Conservation (phyloP, 2,888 invertebrate species). For the Nomada fucata region DNA sequence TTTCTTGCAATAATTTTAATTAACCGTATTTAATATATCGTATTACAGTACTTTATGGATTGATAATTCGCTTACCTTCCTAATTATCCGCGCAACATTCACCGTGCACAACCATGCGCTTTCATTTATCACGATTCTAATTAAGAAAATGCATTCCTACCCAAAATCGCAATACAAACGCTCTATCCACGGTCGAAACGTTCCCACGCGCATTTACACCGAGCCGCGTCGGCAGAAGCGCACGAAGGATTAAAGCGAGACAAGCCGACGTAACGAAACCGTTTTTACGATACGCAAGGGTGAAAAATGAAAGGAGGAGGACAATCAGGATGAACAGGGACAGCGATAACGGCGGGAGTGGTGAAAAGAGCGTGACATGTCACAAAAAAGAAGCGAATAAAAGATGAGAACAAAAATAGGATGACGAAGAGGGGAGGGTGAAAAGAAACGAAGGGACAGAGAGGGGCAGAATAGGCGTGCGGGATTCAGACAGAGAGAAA, state of each 20-base stretch:
- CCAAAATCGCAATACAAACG: background rate
- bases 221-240: background rate
- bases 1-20: no score
- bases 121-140: background rate
- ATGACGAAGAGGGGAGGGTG: conserved; percentile 4
- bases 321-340: background rate
- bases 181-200: background rate
- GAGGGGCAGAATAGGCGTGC: conserved; percentile 10
- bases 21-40: no score
- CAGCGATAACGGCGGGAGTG: background rate
- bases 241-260: background rate
- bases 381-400: conserved; percentile 31
- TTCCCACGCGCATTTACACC: background rate
- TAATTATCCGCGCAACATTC: no score
- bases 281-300: background rate
- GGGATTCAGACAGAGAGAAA: background rate
- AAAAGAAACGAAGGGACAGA: conserved; percentile 14
- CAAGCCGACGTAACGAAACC: background rate
- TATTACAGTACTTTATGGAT: no score
- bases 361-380: conserved; percentile 27
- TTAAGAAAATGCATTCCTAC: background rate
- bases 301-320: no score
- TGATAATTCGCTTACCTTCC: no score
- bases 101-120: no score
- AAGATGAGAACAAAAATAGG: conserved; percentile 44